Evolutionary conservation across 2,113 vertebrate genomes (phyloP), one percentile per base, ranked within the genome.

Genomic region (Dascyllus trimaculatus): DNA sequence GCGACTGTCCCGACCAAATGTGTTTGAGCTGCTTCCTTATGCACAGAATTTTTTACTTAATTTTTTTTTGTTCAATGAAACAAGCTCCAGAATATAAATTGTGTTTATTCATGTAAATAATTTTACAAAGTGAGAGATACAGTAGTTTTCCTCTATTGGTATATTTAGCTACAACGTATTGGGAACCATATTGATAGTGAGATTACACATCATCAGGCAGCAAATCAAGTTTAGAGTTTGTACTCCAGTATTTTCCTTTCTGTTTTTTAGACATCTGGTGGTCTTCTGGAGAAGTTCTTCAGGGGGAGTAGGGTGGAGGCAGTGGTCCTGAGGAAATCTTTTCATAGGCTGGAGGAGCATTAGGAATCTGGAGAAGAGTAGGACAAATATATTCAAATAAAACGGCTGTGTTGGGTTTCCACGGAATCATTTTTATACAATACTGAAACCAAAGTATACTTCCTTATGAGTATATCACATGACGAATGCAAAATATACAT

Each of bases 281-380:
- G 3, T 35, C 53, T 57, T 43, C 32, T 40, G 3, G n/a, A 29
- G n/a, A 21, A 3, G 54, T 71, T 29, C 29, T 64, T 98, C 88
- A 98, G 26, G 96, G 96, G 19, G 95, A 95, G 60, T 99, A 99
- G 17, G 97, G 96, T 51, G 98, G 98, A 79, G 96, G 96, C 67
- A 92, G 88, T 2, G 85, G 93, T 13, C 94, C 95, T 38, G 90
- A 73, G 56, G 93, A 89, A 66, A 97, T 88, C 94, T 97, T 98
- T 60, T 98, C 97, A 69, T 99, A 99, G 67, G 96, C 95, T 70
- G 97, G 97, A 49, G 97, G 97, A 69, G 97, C 97, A 60, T 96
- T 96, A 3, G 98, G 96, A 76, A 96, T 85, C 98, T 99, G 57
- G 25, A 81, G 46, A 68, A 52, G n/a, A 85, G 26, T 4, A 9